A percentile compares a stretch with the other conserved stretches of the same genome.
These are phyloP conservation scores for Ptiloglossa arizonensis DNA, from an alignment of 1,140 invertebrate genomes.

Conservation along the genomic window DNA sequence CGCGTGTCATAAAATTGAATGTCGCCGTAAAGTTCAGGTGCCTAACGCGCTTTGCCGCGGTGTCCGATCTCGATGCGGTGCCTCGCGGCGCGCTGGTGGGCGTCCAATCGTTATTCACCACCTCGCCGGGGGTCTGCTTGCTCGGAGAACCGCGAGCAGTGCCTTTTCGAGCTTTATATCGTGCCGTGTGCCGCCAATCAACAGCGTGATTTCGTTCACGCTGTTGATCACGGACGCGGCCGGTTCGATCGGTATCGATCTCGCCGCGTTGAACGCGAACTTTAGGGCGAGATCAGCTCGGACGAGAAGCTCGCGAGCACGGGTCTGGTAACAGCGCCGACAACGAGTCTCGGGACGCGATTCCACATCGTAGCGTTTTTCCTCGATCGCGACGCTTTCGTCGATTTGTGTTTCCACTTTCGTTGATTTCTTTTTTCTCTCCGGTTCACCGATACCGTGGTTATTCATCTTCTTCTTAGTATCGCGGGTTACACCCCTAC, in stretches of 20 bases:
- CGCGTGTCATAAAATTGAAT: conserved; percentile 21
- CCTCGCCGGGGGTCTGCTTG: conserved; percentile 56
- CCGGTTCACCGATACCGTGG: too few species aligned
- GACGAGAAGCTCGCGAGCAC: too few species aligned
- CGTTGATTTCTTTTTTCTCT: too few species aligned
- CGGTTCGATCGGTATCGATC: conserved; percentile 3
- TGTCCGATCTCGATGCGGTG: conserved; percentile 7
- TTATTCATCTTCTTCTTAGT: neutral
- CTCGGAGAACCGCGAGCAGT: conserved; percentile 10
- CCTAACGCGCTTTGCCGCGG: neutral
- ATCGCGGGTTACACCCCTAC: too few species aligned
- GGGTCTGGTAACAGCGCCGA: too few species aligned
- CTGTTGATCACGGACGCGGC: neutral
- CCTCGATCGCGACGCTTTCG: too few species aligned
- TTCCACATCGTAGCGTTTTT: too few species aligned
- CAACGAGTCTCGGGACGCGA: too few species aligned
- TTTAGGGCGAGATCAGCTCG: too few species aligned
- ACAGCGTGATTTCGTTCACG: conserved; percentile 33
- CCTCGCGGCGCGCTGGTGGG: conserved; percentile 37
- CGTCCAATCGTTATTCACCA: conserved; percentile 59
- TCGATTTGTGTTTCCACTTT: too few species aligned
- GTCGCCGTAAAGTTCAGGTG: conserved; percentile 38
- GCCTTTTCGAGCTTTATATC: conserved; percentile 30
- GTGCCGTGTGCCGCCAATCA: conserved; percentile 30
- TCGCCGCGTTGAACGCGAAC: too few species aligned